These are phyloP conservation scores for Andrena flavipes DNA, from an alignment of 2,888 invertebrate genomes.

Conservation along the genomic window DNA sequence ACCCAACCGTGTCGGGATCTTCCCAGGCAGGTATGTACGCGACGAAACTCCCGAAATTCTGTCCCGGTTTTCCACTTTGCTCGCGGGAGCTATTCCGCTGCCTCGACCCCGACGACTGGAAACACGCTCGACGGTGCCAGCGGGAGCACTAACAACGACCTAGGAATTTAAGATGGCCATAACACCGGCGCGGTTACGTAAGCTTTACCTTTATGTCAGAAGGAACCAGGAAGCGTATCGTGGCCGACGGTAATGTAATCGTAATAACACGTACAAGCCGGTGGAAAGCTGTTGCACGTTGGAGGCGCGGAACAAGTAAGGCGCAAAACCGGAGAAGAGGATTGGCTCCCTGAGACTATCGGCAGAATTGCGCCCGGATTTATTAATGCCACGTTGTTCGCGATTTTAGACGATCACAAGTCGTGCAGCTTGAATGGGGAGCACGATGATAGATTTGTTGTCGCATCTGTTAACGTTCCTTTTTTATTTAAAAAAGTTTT, in stretches of 20 bases:
- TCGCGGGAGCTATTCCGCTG: conserved; percentile 16
- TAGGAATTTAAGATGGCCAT: conserved; percentile 63
- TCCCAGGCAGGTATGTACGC: background rate
- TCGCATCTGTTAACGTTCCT: too few relatives aligned
- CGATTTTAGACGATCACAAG: background rate
- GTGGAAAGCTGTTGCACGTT: conserved; percentile 45
- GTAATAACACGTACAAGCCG: conserved; percentile 63
- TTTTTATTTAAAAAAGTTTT: too few relatives aligned
- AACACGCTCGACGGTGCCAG: conserved; percentile 19
- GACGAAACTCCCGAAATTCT: conserved; percentile 3
- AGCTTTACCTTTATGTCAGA: conserved; percentile 60
- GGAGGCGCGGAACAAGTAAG: conserved; percentile 17
- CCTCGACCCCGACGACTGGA: conserved; percentile 40
- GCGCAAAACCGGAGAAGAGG: conserved; percentile 14
- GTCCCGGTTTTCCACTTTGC: background rate
- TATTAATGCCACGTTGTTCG: background rate
- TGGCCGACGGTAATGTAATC: conserved; percentile 64
- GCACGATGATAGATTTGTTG: too few relatives aligned
- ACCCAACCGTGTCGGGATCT: background rate
- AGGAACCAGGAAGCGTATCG: conserved; percentile 66
- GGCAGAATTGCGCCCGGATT: conserved; percentile 1
- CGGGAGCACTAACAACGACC: conserved; percentile 50
- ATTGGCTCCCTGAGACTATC: conserved; percentile 1
- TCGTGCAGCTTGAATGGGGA: background rate
- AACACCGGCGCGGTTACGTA: conserved; percentile 55